These are phyloP conservation scores for Oreortyx pictus DNA, from an alignment of 2,797 vertebrate genomes.

Conservation along the genomic window DNA sequence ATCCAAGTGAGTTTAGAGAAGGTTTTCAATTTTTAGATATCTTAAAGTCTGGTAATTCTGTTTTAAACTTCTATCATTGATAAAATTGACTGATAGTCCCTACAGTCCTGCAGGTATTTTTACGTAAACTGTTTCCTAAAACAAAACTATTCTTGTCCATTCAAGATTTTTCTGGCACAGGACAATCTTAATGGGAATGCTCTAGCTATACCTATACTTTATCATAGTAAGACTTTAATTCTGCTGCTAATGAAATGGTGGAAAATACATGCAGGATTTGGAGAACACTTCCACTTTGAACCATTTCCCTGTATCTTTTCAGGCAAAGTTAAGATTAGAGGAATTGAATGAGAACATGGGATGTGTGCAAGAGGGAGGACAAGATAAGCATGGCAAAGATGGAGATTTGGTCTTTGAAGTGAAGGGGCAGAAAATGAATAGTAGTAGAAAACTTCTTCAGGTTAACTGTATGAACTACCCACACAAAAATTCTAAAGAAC, in stretches of 20 bases:
- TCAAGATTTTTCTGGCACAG: background rate
- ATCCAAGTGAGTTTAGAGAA: background rate
- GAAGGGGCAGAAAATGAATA: background rate
- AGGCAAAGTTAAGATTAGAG: background rate
- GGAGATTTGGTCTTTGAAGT: background rate
- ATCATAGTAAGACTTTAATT: background rate
- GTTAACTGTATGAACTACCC: background rate
- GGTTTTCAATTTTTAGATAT: background rate
- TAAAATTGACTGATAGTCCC: background rate
- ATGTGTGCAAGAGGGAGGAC: background rate
- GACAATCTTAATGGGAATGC: background rate
- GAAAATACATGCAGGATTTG: background rate
- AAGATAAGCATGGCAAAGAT: background rate
- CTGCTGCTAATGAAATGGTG: background rate
- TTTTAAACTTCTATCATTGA: background rate
- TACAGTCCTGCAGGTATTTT: background rate
- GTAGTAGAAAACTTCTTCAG: background rate
- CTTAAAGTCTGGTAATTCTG: background rate
- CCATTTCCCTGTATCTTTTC: background rate
- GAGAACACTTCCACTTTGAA: background rate
- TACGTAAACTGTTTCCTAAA: background rate
- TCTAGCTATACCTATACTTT: background rate
- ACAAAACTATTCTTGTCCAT: background rate
- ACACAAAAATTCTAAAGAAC: background rate
- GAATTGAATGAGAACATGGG: background rate